phyloP scores from a whole-genome alignment of 1,140 invertebrate genomes.

The Maniola jurtina region DNA sequence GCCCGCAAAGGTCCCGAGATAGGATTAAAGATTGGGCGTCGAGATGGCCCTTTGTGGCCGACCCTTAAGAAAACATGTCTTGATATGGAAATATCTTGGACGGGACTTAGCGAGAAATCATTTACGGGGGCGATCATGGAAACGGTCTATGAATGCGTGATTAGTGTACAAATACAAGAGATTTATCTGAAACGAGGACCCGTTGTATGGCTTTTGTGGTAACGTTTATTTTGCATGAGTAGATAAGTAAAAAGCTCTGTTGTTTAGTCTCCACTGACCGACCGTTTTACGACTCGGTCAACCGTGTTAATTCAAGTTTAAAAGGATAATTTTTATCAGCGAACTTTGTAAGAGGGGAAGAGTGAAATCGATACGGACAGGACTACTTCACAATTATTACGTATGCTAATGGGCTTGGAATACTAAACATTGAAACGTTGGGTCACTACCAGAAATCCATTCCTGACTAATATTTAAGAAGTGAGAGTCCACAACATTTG shows the following conservation, averaged over 20 bases:
- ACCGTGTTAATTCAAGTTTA: constrained; percentile 56
- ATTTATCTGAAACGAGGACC: constrained; percentile 38
- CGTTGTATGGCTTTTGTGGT: constrained; percentile 47
- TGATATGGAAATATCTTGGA: constrained; percentile 77
- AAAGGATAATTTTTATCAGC: constrained; percentile 65
- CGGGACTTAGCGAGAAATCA: constrained; percentile 69
- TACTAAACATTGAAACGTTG: background rate
- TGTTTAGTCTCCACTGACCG: constrained; percentile 55
- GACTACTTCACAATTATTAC: background rate
- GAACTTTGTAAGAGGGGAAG: constrained; percentile 38
- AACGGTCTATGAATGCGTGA: constrained; percentile 63
- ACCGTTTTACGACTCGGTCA: constrained; percentile 55
- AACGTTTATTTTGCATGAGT: constrained; percentile 59
- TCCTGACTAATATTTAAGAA: constrained; percentile 6
- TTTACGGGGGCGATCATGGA: constrained; percentile 67
- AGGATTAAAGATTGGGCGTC: constrained; percentile 78
- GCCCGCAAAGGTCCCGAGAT: constrained; percentile 78
- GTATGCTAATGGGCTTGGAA: background rate
- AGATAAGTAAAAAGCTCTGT: constrained; percentile 55
- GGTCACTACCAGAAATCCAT: background rate
- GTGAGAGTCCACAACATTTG: constrained; percentile 21
- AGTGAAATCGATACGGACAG: constrained; percentile 1
- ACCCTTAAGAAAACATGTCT: constrained; percentile 78
- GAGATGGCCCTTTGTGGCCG: constrained; percentile 76
- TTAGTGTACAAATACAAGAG: constrained; percentile 48